Evolutionary conservation across 1,140 invertebrate genomes (phyloP), one percentile per base, ranked within the genome.

Genomic region (Pachypeltis micranthus): DNA sequence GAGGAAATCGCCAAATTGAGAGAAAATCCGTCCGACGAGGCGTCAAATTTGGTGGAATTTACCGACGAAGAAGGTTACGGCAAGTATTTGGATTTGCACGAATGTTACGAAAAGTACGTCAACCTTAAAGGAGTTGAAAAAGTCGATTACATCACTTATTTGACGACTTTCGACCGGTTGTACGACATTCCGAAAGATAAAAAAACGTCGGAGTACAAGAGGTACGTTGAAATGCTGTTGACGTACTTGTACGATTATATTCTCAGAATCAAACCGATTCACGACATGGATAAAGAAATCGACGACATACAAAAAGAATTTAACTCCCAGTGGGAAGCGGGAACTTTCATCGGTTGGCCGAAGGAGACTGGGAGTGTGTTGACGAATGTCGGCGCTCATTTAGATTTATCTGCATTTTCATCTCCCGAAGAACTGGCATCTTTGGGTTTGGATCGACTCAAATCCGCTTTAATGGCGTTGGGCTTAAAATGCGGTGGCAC

Each of bases 11-110:
- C 89, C 3, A 94, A 94, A 76, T 78, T 88, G 65, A 80, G 91
- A 67, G 92, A 95, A 72, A 92, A 89, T 76, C 87, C 87, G 25
- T 82, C 84, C 2, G 91, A 94, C 72, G 90, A 93, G 75, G 79
- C 77, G 68, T 68, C 69, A 79, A 86, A 88, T 73, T 80, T 96
- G 67, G 91, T 96, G 1, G 93, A 97, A 68, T 99, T 99, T 72
- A 94, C 92, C n/a, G 97, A 99, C 76, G 97, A 99, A 77, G 97
- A 99, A 79, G 96, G 96, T 14, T 99, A 98, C 79, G 97, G 97
- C 16, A 95, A 95, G 75, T 99, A 96, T 77, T 79, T 99, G 26
- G 97, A 99, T 80, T 80, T 99, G n/a, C 94, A 99, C 75, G 89
- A 95, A 74, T 93, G 93, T 72, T 98, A 93, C 76, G 91, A 93